Conservation (phyloP, 2,888 invertebrate genomes). For the Caenorhabditis macrosperma region DNA sequence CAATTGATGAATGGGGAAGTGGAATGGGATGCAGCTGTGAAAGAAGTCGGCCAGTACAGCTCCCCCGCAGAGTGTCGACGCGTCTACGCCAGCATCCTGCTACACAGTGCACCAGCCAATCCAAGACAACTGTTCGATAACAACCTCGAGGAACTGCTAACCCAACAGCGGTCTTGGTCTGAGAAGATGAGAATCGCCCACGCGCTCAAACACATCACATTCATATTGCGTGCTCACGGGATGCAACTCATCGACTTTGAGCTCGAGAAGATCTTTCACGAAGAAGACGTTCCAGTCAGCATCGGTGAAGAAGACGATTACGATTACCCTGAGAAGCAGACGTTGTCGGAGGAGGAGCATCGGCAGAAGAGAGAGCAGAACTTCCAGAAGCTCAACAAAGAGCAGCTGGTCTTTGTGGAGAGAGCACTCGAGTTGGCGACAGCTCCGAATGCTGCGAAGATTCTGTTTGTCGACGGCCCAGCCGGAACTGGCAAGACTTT, state of each 20-base stretch:
- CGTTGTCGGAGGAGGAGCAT: no score
- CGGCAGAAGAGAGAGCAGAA: no score
- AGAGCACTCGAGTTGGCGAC: constrained; percentile 8
- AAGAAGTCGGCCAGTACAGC: neutral
- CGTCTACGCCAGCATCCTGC: constrained; percentile 19
- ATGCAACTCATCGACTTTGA: neutral
- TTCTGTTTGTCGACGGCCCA: constrained; percentile 44
- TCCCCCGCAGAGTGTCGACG: neutral
- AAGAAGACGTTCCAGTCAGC: neutral
- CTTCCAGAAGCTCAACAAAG: no score
- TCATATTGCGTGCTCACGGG: constrained; percentile 2
- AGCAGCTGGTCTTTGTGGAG: neutral
- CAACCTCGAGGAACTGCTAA: neutral
- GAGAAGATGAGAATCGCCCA: constrained; percentile 5
- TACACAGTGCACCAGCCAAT: neutral
- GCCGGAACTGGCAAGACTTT: constrained; percentile 54
- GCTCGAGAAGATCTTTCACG: neutral
- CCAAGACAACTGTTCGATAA: constrained; percentile 4
- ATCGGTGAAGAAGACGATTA: neutral
- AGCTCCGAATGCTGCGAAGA: no score
- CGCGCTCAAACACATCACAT: constrained; percentile 22
- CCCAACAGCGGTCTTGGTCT: neutral
- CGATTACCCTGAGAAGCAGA: neutral
- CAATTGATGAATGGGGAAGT: constrained; percentile 38
- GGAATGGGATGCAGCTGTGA: constrained; percentile 15